phyloP scores from a whole-genome alignment of 2,113 vertebrate species.

The Opisthocomus hoazin region DNA sequence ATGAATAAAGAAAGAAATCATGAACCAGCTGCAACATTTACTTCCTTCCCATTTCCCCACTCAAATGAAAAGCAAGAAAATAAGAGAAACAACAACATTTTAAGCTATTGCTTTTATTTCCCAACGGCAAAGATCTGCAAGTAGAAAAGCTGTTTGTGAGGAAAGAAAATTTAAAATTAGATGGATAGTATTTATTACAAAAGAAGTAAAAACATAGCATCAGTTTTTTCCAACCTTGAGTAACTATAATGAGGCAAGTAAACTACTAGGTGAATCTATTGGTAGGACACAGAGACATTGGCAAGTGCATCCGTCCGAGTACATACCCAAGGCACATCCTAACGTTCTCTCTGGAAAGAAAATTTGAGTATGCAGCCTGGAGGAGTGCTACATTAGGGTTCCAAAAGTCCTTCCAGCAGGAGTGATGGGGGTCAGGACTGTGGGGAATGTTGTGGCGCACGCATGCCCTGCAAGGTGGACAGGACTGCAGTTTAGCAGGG shows the following conservation, averaged over 20 bases:
- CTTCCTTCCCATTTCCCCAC: background rate
- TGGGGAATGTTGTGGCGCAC: background rate
- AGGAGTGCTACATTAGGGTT: background rate
- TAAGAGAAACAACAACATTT: background rate
- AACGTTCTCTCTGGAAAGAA: background rate
- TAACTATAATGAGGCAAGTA: background rate
- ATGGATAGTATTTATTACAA: background rate
- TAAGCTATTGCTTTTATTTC: too few relatives aligned
- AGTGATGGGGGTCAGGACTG: background rate
- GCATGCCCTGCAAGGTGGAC: too few relatives aligned
- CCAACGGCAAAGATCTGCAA: background rate
- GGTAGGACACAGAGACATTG: background rate
- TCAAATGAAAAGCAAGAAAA: background rate
- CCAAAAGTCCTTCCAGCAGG: background rate
- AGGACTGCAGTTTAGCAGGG: background rate
- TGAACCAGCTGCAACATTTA: background rate
- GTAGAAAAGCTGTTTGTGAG: background rate
- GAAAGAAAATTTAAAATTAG: background rate
- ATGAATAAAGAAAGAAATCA: background rate
- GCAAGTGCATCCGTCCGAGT: background rate
- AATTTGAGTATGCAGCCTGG: background rate
- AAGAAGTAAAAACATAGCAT: background rate
- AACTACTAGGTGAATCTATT: background rate
- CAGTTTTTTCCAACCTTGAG: background rate
- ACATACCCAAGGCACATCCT: background rate